phyloP scores from a whole-genome alignment of 2,888 invertebrate species.

The Melinaea marsaeus region DNA sequence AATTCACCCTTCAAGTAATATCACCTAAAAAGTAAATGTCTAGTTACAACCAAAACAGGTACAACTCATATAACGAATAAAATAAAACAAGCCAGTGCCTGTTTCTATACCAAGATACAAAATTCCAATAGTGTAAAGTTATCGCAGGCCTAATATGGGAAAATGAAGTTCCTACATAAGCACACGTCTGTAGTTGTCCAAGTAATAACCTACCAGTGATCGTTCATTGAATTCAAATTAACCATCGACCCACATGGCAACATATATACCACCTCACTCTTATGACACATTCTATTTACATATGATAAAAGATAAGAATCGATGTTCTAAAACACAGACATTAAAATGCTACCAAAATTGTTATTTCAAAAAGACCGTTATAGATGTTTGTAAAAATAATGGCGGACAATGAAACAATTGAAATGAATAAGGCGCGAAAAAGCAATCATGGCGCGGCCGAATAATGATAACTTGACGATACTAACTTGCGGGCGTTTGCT shows the following conservation, averaged over 20 bases:
- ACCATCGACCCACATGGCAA: slow-evolving; percentile 36
- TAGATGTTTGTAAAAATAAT: slow-evolving; percentile 3
- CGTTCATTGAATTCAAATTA: slow-evolving; percentile 43
- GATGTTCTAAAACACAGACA: slow-evolving; percentile 8
- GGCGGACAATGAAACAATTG: slow-evolving; percentile 14
- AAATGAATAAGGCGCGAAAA: slow-evolving; percentile 18
- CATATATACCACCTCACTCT: slow-evolving; percentile 34
- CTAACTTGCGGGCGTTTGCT: slow-evolving; percentile 70
- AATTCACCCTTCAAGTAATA: slow-evolving; percentile 2
- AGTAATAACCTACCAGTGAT: slow-evolving; percentile 39
- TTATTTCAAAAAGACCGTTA: not conserved
- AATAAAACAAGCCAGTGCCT: not conserved
- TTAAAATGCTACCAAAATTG: slow-evolving; percentile 14
- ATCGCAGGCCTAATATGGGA: slow-evolving; percentile 33
- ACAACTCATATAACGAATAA: not conserved
- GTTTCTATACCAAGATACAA: slow-evolving; percentile 6
- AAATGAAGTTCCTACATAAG: slow-evolving; percentile 37
- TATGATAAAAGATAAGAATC: slow-evolving; percentile 27
- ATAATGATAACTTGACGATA: slow-evolving; percentile 75
- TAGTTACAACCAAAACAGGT: not conserved
- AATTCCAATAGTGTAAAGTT: slow-evolving; percentile 30
- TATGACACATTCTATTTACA: slow-evolving; percentile 39
- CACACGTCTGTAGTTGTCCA: slow-evolving; percentile 38
- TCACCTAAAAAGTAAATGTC: not conserved
- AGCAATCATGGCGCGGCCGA: slow-evolving; percentile 49